Base-by-base conservation (phyloP, 2,113 vertebrate species). In the Petrocephalus zakoni region DNA sequence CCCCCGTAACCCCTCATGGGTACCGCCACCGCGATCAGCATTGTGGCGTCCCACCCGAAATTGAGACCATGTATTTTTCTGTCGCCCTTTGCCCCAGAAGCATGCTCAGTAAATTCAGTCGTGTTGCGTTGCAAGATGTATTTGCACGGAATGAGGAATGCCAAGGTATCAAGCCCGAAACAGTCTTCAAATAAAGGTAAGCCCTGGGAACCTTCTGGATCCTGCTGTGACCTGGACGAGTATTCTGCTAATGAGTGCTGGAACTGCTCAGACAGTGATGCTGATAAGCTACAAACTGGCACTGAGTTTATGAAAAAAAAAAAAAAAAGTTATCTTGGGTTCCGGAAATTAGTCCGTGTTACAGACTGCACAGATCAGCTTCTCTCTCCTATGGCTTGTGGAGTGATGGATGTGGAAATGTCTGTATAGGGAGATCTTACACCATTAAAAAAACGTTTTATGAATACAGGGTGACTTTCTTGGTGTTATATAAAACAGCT, bases 71-170 rank as follows among this genome's bases (percentile, higher is more conserved):
- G 75, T 89, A 87, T 90, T 90, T 90, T 89, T 90, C 89, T 90
- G 61, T 92, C 88, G 89, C 93, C 91, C 90, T 89, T 93, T 92
- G 90, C 90, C 93, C 61, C 93, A 94, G 94, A 94, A 91, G 91
- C 88, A 88, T 90, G 91, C 89, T 90, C 88, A 83, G 92, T 95
- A 94, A 92, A 92, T 91, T 94, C 94, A 91, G 93, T 94, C 89
- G 34, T 95, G 92, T 91, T 92, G 90, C 93, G 91, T 93, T 96
- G 94, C 94, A 95, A 93, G 92, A 92, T 90, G 88, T 94, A 92
- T 93, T 92, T 95, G 91, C 94, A 92, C 91, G 94, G 91, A 93
- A 92, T 91, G 93, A 94, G 92, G 93, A 95, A 94, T 94, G 91
- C 92, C 82, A 90, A 94, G 92, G 92, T 94, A 89, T 90, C 92